Conservation (phyloP, 2,113 vertebrate species). For the Cinclus cinclus region DNA sequence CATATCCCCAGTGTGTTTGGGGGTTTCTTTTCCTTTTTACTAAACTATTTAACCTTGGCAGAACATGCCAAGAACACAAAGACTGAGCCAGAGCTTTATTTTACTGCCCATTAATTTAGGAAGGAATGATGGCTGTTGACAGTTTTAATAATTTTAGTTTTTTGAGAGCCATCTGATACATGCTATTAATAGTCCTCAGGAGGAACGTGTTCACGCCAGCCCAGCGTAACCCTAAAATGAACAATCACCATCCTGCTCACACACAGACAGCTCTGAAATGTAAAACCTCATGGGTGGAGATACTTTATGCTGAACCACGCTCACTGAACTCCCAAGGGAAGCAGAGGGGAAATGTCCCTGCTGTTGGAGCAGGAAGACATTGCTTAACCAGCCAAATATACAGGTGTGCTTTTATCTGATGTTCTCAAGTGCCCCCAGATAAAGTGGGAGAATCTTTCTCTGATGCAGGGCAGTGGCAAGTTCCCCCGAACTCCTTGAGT, state of each 20-base stretch:
- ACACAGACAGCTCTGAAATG: background rate
- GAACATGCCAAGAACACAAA: background rate
- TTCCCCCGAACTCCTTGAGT: background rate
- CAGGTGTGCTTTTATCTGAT: background rate
- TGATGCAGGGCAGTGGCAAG: background rate
- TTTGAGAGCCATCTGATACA: background rate
- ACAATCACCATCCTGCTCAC: background rate
- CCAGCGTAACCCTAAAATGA: background rate
- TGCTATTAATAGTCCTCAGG: no score
- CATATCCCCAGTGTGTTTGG: background rate
- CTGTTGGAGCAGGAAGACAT: background rate
- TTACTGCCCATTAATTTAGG: background rate
- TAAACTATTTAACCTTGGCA: slow-evolving; percentile 9
- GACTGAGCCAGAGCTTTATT: background rate
- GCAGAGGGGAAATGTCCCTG: background rate
- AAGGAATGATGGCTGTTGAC: background rate
- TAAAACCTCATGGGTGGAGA: background rate
- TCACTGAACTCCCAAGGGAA: background rate
- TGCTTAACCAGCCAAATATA: background rate
- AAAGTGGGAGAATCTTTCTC: background rate
- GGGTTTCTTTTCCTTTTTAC: background rate
- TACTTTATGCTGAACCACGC: background rate
- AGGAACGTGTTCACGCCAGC: background rate
- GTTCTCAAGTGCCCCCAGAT: background rate
- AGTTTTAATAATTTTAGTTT: background rate